Base-by-base conservation (phyloP, 2,797 vertebrate genomes). In the Sebastes jordani region DNA sequence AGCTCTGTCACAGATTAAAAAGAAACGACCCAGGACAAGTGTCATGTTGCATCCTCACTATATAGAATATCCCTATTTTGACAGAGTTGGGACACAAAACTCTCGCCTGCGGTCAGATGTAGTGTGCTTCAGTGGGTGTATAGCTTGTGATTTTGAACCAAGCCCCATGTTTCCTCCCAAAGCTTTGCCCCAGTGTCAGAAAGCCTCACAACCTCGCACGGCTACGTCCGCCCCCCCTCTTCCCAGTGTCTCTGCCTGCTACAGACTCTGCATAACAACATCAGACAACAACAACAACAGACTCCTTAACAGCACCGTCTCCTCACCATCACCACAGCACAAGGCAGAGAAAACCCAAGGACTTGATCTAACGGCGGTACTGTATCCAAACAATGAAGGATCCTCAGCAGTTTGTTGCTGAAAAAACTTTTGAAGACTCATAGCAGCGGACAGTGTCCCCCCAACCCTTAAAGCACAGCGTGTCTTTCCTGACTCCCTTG, bases 11-110 rank as follows among this genome's bases (percentile, higher is more conserved):
- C 69, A 74, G 71, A 77, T 61, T 61, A 76, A 56, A 89, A 82
- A 80, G 65, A 86, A 89, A 81, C 1, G 25, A 85, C 88, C 81
- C 83, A 73, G 74, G 81, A 64, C 71, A 86, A 59, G 74, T 92
- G 82, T 90, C 86, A 81, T 77, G 86, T 89, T 93, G 91, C 90
- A 93, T 91, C 92, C 87, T 78, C 80, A 87, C 85, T 86, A 88
- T 84, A 86, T 77, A 82, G 60, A 90, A 80, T 71, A 63, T 67
- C 81, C 84, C 38, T 80, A 71, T 83, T 87, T 84, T 84, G 88
- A 88, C 87, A 81, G 75, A 85, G 81, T 81, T 83, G 16, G 59
- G 88, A 88, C 88, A 89, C 80, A 72, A 85, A 89, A 80, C 73
- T 76, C 83, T 91, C 84, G 86, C 84, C 85, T 91, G 83, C 85